A percentile compares a stretch with the other conserved stretches of the same genome.
Conservation (phyloP, 2,797 vertebrate genomes). For the Falco rusticolus region DNA sequence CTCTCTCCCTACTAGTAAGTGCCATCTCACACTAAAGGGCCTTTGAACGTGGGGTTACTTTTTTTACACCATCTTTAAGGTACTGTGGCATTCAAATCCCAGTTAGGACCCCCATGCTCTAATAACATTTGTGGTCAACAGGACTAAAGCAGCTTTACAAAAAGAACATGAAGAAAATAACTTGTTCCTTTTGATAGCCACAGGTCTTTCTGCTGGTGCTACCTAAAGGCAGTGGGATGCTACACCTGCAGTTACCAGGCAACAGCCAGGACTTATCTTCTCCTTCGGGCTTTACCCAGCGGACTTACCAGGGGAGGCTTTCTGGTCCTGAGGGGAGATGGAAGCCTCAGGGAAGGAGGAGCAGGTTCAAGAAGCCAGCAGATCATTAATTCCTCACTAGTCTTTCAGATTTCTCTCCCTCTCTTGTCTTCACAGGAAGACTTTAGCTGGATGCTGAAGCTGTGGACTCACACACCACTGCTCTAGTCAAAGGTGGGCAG, state of each 20-base stretch:
- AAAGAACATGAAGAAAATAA: not conserved
- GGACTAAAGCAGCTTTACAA: not conserved
- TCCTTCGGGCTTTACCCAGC: not conserved
- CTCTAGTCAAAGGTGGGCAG: not conserved
- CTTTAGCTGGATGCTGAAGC: not conserved
- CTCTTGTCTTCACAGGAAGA: not conserved
- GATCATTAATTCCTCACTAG: not conserved
- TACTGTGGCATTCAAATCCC: not conserved
- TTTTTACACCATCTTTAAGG: not conserved
- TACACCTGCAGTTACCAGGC: not conserved
- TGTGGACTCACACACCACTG: not conserved
- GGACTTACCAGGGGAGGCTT: not conserved
- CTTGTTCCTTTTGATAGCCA: not conserved
- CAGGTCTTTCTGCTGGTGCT: not conserved
- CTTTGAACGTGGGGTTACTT: not conserved
- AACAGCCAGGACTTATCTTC: not conserved
- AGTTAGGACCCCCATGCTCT: not conserved
- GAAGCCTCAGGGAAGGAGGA: not conserved
- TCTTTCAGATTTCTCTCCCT: not conserved
- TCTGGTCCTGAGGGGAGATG: not conserved
- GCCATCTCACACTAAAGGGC: not conserved
- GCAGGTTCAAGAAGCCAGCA: not conserved
- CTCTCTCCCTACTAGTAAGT: not conserved
- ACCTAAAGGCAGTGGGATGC: not conserved
- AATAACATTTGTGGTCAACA: not conserved